These are phyloP conservation scores for Ramphastos sulfuratus DNA, from an alignment of 2,113 vertebrate genomes.

Conservation along the genomic window DNA sequence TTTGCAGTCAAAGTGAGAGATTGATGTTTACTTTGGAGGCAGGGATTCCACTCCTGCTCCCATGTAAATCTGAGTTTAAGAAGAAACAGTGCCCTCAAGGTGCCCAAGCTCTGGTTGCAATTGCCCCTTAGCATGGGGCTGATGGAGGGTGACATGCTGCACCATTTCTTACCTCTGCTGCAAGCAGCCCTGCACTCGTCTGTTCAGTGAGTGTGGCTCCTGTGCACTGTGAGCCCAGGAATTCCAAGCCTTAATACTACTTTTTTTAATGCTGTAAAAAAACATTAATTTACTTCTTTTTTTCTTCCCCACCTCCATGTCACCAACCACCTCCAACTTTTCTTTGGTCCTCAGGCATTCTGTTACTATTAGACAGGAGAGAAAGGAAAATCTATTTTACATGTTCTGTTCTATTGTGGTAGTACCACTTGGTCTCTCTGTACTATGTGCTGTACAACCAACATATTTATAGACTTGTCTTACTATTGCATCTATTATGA, in stretches of 20 bases:
- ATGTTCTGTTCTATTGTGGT: not conserved
- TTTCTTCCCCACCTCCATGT: not conserved
- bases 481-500: not conserved
- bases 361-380: not conserved
- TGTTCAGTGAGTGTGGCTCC: not conserved
- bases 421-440: not conserved
- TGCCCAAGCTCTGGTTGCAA: not conserved
- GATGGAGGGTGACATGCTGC: accelerated
- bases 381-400: not conserved
- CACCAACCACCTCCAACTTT: not conserved
- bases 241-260: not conserved
- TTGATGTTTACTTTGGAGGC: not conserved
- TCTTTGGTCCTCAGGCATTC: not conserved
- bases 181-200: not conserved
- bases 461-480: not conserved
- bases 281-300: not conserved
- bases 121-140: not conserved
- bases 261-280: not conserved
- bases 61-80: not conserved
- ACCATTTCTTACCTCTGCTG: not conserved
- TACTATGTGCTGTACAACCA: not conserved
- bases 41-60: not conserved
- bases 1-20: not conserved
- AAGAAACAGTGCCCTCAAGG: not conserved
- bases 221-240: not conserved